These are phyloP conservation scores for Falcaria lacertinaria DNA, from an alignment of 2,888 invertebrate genomes.

Conservation along the genomic window DNA sequence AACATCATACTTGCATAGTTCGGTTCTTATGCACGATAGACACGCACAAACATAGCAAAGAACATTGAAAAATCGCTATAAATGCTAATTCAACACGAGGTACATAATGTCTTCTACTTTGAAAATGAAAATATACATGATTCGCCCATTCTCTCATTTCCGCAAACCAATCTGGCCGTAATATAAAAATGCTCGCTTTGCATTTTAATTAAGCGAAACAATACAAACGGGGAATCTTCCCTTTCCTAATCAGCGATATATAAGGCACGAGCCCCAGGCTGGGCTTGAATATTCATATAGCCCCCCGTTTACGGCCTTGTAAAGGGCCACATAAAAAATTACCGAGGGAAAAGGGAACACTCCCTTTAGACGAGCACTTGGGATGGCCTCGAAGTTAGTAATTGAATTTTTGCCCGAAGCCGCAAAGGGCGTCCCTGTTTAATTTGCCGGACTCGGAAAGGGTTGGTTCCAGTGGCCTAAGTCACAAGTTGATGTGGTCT, in stretches of 20 bases:
- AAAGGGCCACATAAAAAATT: constrained; percentile 76
- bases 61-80: too few species aligned
- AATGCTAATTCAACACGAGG: too few species aligned
- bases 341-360: constrained; percentile 60
- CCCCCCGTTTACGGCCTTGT: constrained; percentile 74
- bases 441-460: constrained; percentile 72
- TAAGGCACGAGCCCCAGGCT: constrained; percentile 46
- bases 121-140: background rate
- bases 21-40: too few species aligned
- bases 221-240: constrained; percentile 18
- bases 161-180: background rate
- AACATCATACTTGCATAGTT: too few species aligned
- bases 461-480: constrained; percentile 45
- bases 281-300: constrained; percentile 73
- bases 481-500: constrained; percentile 14
- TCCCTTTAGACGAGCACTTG: constrained; percentile 72
- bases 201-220: constrained; percentile 36
- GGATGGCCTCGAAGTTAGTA: constrained; percentile 74
- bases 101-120: too few species aligned
- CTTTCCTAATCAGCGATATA: constrained; percentile 47
- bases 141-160: background rate
- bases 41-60: too few species aligned
- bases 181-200: background rate
- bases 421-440: constrained; percentile 75
- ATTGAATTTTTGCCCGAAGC: constrained; percentile 79